A percentile compares a stretch with the other conserved stretches of the same genome.
These are phyloP conservation scores for Ceratitis capitata DNA, from an alignment of 1,140 invertebrate species.

Conservation along the genomic window DNA sequence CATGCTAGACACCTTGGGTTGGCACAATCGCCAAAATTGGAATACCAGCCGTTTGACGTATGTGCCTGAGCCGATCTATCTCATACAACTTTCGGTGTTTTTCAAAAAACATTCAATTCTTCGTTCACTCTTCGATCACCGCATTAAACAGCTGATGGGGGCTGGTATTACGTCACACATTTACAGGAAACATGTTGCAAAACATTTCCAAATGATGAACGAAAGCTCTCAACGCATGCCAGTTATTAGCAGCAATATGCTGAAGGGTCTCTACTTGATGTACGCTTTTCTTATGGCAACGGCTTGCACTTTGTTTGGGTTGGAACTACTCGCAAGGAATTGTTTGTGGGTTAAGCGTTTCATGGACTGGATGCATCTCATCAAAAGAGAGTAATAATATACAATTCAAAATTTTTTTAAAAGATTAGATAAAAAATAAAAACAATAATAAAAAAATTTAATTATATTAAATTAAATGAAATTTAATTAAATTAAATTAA, in stretches of 20 bases:
- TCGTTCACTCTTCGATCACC: background rate
- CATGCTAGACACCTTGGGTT: conserved; percentile 10
- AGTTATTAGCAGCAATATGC: conserved; percentile 26
- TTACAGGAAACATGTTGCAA: background rate
- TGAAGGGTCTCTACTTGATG: conserved; percentile 28
- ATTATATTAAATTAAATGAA: too few species aligned
- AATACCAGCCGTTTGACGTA: conserved; percentile 18
- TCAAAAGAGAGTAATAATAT: too few species aligned
- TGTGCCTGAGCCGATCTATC: conserved; percentile 37
- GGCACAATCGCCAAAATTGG: conserved; percentile 35
- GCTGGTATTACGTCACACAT: conserved; percentile 41
- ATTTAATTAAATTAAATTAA: too few species aligned
- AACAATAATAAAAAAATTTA: too few species aligned
- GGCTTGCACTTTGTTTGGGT: background rate
- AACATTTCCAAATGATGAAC: conserved; percentile 28
- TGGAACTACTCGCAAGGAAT: background rate
- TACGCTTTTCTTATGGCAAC: background rate
- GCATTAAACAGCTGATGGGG: background rate
- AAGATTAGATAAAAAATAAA: too few species aligned
- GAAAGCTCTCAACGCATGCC: background rate
- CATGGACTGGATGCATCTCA: background rate
- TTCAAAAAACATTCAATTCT: conserved; percentile 40
- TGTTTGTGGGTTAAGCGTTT: background rate
- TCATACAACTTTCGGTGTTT: conserved; percentile 35
- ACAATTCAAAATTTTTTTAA: too few species aligned